These are phyloP conservation scores for Dioctria rufipes DNA, from an alignment of 2,888 invertebrate species.

Conservation along the genomic window DNA sequence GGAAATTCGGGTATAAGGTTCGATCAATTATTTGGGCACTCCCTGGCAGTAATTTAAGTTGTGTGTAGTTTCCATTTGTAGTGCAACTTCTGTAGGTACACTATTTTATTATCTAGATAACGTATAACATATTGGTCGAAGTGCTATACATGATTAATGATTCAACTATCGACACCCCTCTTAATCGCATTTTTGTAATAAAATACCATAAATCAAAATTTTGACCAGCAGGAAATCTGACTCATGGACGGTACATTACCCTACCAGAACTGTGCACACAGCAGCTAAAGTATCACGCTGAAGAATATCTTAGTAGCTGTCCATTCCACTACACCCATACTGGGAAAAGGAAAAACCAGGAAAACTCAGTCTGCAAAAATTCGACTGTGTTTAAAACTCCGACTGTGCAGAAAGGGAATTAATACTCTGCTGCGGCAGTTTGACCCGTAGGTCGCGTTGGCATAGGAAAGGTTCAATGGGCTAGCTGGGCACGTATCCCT, in stretches of 20 bases:
- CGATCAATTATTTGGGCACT: constrained; percentile 25
- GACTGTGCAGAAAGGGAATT: constrained; percentile 29
- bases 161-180: constrained; percentile 57
- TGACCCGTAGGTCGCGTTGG: neutral
- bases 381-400: constrained; percentile 36
- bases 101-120: constrained; percentile 7
- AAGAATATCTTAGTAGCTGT: neutral
- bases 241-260: neutral
- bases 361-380: constrained; percentile 1
- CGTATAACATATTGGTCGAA: neutral
- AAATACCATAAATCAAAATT: constrained; percentile 57
- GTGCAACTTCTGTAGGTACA: neutral
- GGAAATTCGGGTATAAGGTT: neutral
- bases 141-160: constrained; percentile 54
- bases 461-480: neutral
- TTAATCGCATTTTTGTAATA: constrained; percentile 57
- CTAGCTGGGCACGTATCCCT: constrained; percentile 7
- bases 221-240: constrained; percentile 10
- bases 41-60: constrained; percentile 12
- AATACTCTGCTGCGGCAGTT: constrained; percentile 17
- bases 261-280: too few species aligned
- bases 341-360: neutral
- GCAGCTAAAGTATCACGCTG: too few species aligned
- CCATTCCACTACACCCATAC: neutral
- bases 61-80: constrained; percentile 12